phyloP scores from a whole-genome alignment of 1,140 invertebrate species.

The Temnothorax nylanderi region DNA sequence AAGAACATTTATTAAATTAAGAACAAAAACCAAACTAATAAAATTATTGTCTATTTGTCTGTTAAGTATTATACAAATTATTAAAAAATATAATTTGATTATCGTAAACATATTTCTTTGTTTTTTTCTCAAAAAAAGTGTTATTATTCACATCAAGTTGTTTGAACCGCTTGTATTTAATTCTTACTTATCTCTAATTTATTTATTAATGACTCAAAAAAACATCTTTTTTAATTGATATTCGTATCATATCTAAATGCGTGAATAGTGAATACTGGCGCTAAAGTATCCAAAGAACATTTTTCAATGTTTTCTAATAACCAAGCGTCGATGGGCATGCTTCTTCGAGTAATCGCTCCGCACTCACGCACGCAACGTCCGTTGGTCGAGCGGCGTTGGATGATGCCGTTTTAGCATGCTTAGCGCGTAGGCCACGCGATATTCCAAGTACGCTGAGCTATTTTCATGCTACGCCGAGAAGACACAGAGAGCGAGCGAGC shows the following conservation, averaged over 20 bases:
- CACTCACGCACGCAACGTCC: conserved; percentile 1
- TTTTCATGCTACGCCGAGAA: conserved; percentile 76
- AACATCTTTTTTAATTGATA: not conserved
- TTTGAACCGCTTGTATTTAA: not conserved
- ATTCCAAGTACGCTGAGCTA: conserved; percentile 77
- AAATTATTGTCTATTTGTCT: not conserved
- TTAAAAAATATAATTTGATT: not conserved
- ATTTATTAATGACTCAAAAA: not conserved
- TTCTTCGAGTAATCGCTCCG: conserved; percentile 51
- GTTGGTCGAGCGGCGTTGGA: conserved; percentile 45
- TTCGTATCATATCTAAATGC: not conserved
- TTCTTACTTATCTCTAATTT: not conserved
- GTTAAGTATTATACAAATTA: not conserved
- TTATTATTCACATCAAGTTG: not conserved
- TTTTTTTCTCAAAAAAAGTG: not conserved
- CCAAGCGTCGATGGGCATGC: not conserved
- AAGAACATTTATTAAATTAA: not conserved
- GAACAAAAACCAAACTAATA: not conserved
- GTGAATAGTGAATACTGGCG: not conserved
- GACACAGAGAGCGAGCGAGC: conserved; percentile 53
- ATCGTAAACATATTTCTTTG: not conserved
- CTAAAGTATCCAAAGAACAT: not conserved
- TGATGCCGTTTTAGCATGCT: conserved; percentile 71
- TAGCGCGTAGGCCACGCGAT: conserved; percentile 75
- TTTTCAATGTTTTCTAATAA: conserved; percentile 17